Evolutionary conservation across 2,888 invertebrate genomes (phyloP), one percentile per base, ranked within the genome.

Genomic region (Drosophila infuscata): DNA sequence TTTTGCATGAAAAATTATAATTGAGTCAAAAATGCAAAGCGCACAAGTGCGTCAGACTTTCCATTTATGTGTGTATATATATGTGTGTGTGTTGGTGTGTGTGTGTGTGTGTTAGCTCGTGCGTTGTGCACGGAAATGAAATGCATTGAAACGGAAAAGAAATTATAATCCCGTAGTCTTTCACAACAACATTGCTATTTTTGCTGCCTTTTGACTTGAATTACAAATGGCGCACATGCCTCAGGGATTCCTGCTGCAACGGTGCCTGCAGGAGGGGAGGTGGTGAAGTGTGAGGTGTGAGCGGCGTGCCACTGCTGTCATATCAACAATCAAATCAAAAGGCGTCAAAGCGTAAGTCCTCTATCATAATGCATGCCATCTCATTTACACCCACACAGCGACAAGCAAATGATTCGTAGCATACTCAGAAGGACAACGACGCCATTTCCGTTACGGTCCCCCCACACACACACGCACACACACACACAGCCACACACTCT

Each of bases 121-220:
- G 81, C 74, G 77, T 75, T 69, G 73, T 48, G 67, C 71, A 77
- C 70, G 83, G 76, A 90, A 89, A 89, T 81, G 83, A 90, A 88
- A 81, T 81, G 83, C 89, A 91, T 78, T 83, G 87, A 88, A 91
- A 84, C 76, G 90, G 85, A 91, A 90, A 90, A 83, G 90, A 88
- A 91, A 90, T 88, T 89, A 88, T 89, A 87, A 87, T 79, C 86
- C 82, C 75, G 60, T 70, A 69, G 82, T 69, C 81, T 77, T 66
- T 36, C 48, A 49, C 56, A 48, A 57, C 57, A 61, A 57, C 64
- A 70, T 60, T 48, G 53, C 56, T 56, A n/a, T 56, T 29, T 38
- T 51, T 64, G 61, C 53, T 84, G 76, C 59, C 74, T 76, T 79
- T 85, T 81, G 82, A 81, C 88, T 85, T 88, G 86, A 89, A 86